A percentile compares a stretch with the other conserved stretches of the same genome.
Evolutionary conservation across 1,140 invertebrate genomes (phyloP).

Genomic region (Conopomorpha cramerella): DNA sequence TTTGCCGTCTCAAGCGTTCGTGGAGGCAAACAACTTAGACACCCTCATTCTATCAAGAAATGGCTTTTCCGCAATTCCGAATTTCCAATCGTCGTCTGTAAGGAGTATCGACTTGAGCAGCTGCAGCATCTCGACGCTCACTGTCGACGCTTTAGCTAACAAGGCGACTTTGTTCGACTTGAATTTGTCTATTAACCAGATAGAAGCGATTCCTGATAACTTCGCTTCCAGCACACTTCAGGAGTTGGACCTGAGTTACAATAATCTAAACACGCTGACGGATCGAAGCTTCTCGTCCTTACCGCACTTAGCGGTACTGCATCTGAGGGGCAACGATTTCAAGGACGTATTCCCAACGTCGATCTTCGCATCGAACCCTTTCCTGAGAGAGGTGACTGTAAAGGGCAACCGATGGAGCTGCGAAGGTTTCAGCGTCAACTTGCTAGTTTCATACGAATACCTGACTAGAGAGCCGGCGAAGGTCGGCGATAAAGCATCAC

Average conservation of each 20-base stretch:
- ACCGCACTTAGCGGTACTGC: conserved; percentile 61
- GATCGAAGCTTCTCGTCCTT: conserved; percentile 60
- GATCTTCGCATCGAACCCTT: conserved; percentile 63
- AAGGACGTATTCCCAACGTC: conserved; percentile 61
- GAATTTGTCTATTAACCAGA: conserved; percentile 64
- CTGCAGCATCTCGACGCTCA: conserved; percentile 62
- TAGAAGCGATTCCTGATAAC: conserved; percentile 57
- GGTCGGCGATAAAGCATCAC: conserved; percentile 29
- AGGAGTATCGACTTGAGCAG: conserved; percentile 59
- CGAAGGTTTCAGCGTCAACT: conserved; percentile 62
- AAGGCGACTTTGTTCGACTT: conserved; percentile 58
- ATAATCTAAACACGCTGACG: conserved; percentile 48
- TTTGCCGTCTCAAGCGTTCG: conserved; percentile 55
- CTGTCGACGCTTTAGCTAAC: conserved; percentile 42
- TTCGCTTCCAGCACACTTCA: conserved; percentile 58
- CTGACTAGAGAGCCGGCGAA: conserved; percentile 61
- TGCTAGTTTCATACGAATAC: conserved; percentile 64
- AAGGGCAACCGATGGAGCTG: conserved; percentile 76
- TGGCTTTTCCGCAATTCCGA: conserved; percentile 62
- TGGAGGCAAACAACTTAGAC: conserved; percentile 55
- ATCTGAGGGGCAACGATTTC: conserved; percentile 70
- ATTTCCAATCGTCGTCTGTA: conserved; percentile 59
- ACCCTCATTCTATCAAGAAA: conserved; percentile 68
- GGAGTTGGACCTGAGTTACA: conserved; percentile 61
- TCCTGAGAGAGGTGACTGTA: conserved; percentile 61